A percentile compares a stretch with the other conserved stretches of the same genome.
Evolutionary conservation across 2,888 invertebrate species (phyloP).

Genomic region (Drosophila diplacantha): DNA sequence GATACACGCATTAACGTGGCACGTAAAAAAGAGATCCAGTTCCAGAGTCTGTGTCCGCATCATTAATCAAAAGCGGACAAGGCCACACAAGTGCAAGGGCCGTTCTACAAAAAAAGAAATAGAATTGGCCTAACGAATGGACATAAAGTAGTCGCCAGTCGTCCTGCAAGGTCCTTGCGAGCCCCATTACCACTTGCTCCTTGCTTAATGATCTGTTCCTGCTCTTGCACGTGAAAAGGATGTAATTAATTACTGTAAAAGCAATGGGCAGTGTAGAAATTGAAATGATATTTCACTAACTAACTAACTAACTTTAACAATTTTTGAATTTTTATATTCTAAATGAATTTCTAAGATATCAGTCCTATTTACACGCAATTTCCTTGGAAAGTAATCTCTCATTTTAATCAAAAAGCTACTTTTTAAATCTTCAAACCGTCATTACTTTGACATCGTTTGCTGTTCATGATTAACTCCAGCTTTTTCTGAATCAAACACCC

Average conservation of each 20-base stretch:
- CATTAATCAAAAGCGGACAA: conserved; percentile 63
- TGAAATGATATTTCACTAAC: too few relatives aligned
- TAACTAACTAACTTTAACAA: too few relatives aligned
- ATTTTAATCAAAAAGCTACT: too few relatives aligned
- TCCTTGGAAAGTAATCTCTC: neutral
- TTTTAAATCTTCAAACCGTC: too few relatives aligned
- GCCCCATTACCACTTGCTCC: neutral
- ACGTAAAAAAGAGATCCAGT: conserved; percentile 43
- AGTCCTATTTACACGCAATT: neutral
- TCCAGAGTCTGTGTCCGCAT: conserved; percentile 37
- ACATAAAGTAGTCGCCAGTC: conserved; percentile 36
- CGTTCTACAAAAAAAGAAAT: conserved; percentile 2
- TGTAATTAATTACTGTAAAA: conserved; percentile 71
- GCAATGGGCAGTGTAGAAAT: conserved; percentile 31
- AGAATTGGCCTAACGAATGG: conserved; percentile 14
- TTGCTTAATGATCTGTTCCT: conserved; percentile 10
- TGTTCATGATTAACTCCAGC: too few relatives aligned
- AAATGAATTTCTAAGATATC: too few relatives aligned
- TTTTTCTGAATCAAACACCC: conserved; percentile 38
- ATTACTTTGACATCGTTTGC: too few relatives aligned
- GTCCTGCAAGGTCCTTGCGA: conserved; percentile 24
- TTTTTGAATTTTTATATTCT: too few relatives aligned
- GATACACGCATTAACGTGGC: conserved; percentile 51
- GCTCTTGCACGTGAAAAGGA: conserved; percentile 62
- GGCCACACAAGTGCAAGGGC: conserved; percentile 52